Base-by-base conservation (phyloP, 1,140 invertebrate genomes). In the Amphibalanus amphitrite region DNA sequence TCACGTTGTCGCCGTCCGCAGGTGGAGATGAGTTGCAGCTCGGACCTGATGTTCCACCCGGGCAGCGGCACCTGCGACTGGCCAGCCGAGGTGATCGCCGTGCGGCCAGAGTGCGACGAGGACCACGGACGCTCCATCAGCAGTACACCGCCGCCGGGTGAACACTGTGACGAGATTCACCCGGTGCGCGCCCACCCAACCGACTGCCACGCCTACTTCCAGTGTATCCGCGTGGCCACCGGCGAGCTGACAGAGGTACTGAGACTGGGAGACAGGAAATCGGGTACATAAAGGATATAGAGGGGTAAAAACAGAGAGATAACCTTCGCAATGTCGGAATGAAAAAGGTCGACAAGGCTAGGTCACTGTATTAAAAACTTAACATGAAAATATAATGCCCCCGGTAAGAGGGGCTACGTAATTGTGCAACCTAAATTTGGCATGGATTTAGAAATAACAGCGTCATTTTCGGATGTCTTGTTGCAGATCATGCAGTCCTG, bases 1-100 rank as follows among this genome's bases (percentile, higher is more conserved):
- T n/a, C n/a, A n/a, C n/a, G n/a, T n/a, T n/a, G n/a, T 38, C 33
- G 4, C 33, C 33, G 74, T 20, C 75, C 81, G 71, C 77, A 81
- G 69, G 81, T 87, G 0, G 82, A 84, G 72, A 85, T 77, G 71
- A 73, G 71, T 20, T 89, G 87, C 72, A 84, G 82, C 1, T 77
- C 80, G 0, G 78, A 78, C 30, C 85, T 84, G 78, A 80, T 86
- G 78, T 89, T 84, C 74, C 87, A 89, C 80, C 83, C 87, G 69
- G 75, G 79, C 30, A 76, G 79, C 59, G 82, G 85, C 80, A 79
- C 84, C 68, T 85, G 89, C 78, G 83, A 89, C 77, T 82, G 87
- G 83, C 82, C 86, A 67, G 75, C 82, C 70, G 81, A 81, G 73
- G 85, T 92, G 70, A 74, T 84, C 29, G 69, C 80, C 76, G 76